phyloP scores from a whole-genome alignment of 2,113 vertebrate species.

The Tachysurus fulvidraco region DNA sequence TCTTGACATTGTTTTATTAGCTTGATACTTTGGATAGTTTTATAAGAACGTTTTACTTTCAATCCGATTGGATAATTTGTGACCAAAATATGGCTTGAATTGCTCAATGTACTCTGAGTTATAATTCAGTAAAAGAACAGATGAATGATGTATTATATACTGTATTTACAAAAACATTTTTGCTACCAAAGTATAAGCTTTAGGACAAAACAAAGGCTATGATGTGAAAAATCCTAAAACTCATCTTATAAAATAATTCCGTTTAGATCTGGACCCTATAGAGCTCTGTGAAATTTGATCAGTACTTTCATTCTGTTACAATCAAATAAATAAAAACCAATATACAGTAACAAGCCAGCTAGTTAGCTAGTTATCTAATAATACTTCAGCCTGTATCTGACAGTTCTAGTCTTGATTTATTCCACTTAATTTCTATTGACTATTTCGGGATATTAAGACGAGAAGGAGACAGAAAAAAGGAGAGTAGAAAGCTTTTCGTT shows the following conservation, averaged over 20 bases:
- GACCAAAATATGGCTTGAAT: background rate
- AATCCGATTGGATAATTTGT: background rate
- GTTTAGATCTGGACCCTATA: background rate
- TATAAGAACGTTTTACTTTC: background rate
- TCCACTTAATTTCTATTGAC: slow-evolving; percentile 22
- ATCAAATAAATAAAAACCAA: background rate
- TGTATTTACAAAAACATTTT: background rate
- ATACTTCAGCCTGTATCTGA: background rate
- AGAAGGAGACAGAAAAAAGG: background rate
- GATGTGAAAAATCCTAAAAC: background rate
- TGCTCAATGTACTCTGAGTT: background rate
- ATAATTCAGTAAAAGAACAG: background rate
- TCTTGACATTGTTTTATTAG: background rate
- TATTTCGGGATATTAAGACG: background rate
- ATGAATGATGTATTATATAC: background rate
- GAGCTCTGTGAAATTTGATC: background rate
- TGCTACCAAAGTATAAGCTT: background rate
- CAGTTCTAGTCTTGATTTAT: background rate
- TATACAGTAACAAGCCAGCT: background rate
- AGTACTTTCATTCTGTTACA: background rate
- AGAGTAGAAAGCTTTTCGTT: background rate
- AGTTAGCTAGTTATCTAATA: background rate
- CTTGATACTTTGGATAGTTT: background rate
- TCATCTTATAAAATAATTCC: background rate
- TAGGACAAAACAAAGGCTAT: background rate